These are phyloP conservation scores for Tridacna gigas DNA, from an alignment of 2,888 invertebrate genomes.

Conservation along the genomic window DNA sequence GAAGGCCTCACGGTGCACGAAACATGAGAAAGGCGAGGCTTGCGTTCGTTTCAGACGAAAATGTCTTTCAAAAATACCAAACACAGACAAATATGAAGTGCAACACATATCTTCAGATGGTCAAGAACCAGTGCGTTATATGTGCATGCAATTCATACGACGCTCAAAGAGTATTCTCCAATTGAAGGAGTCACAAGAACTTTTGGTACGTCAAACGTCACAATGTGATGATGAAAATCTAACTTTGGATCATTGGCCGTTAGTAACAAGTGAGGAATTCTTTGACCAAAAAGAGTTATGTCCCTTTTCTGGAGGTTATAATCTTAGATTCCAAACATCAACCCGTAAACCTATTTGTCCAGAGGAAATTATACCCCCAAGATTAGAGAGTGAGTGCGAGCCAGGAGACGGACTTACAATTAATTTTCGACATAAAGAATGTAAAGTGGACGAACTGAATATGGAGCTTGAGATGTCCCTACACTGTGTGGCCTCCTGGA, in stretches of 20 bases:
- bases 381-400: constrained; percentile 80
- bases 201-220: constrained; percentile 45
- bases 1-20: constrained; percentile 45
- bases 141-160: constrained; percentile 78
- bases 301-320: constrained; percentile 71
- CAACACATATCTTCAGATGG: constrained; percentile 49
- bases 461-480: constrained; percentile 63
- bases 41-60: constrained; percentile 54
- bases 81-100: constrained; percentile 72
- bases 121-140: constrained; percentile 55
- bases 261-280: constrained; percentile 72
- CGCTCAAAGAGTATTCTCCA: constrained; percentile 78
- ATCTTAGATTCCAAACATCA: constrained; percentile 57
- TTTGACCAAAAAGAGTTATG: constrained; percentile 56
- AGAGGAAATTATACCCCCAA: constrained; percentile 60
- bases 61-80: constrained; percentile 65
- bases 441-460: constrained; percentile 65
- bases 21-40: constrained; percentile 16
- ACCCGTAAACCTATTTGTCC: constrained; percentile 60
- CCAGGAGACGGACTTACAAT: constrained; percentile 76
- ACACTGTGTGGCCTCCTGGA: constrained; percentile 75
- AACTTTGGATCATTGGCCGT: constrained; percentile 77
- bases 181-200: constrained; percentile 68
- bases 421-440: constrained; percentile 72
- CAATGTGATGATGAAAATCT: constrained; percentile 73